Percentiles rank a stretch among this genome's conserved stretches.
phyloP scores from a whole-genome alignment of 1,140 invertebrate species.

The Drosophila subobscura region DNA sequence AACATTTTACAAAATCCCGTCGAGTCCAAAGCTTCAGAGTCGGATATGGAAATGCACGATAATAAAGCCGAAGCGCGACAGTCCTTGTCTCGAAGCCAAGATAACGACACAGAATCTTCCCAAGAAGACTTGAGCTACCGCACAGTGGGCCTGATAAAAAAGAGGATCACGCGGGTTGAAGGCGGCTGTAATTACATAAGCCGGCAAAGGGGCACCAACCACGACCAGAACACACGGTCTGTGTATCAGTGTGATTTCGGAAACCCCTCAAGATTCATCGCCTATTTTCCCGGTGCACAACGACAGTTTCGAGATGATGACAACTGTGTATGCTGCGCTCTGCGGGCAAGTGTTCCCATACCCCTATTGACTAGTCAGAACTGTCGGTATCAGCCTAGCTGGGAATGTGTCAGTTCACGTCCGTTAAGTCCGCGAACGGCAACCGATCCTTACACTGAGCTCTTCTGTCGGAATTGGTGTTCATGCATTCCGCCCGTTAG shows the following conservation, averaged over 20 bases:
- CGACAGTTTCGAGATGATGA: too few species aligned
- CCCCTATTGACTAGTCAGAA: too few species aligned
- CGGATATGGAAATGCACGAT: background rate
- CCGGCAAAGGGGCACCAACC: background rate
- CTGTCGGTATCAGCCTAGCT: too few species aligned
- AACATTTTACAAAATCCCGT: background rate
- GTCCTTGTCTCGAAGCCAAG: constrained; percentile 8
- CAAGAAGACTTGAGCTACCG: background rate
- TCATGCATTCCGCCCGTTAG: background rate
- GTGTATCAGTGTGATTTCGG: constrained; percentile 30
- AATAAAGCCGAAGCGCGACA: constrained; percentile 3
- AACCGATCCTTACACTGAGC: constrained; percentile 44
- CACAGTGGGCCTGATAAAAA: constrained; percentile 2
- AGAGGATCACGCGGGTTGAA: background rate
- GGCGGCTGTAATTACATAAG: constrained; percentile 20
- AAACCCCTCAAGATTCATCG: background rate
- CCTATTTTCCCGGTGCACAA: too few species aligned
- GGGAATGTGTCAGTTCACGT: too few species aligned
- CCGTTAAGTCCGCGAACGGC: background rate
- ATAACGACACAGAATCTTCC: too few species aligned
- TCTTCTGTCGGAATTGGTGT: constrained; percentile 8
- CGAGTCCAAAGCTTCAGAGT: background rate
- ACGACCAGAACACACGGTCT: background rate
- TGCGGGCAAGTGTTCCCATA: too few species aligned
- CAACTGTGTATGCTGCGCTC: too few species aligned